These are phyloP conservation scores for Dilophus febrilis DNA, from an alignment of 2,888 invertebrate species.

Conservation along the genomic window DNA sequence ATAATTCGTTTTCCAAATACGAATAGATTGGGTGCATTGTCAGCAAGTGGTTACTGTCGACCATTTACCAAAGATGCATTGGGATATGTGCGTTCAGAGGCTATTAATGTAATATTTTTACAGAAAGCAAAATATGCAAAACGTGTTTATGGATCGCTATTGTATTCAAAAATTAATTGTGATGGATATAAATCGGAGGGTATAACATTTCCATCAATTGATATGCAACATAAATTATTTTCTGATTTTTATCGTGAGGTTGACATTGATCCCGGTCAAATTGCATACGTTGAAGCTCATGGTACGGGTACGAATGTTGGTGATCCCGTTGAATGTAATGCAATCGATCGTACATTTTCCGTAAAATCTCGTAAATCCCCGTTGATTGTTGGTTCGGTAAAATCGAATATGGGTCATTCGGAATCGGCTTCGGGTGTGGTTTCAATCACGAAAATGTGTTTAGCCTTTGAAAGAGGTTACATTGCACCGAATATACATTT, in stretches of 20 bases:
- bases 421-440: slow-evolving; percentile 76
- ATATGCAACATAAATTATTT: slow-evolving; percentile 41
- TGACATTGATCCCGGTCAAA: slow-evolving; percentile 44
- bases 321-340: slow-evolving; percentile 68
- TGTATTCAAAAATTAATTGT: slow-evolving; percentile 66
- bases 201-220: slow-evolving; percentile 48
- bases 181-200: slow-evolving; percentile 60
- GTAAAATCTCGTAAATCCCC: slow-evolving; percentile 56
- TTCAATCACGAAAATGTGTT: slow-evolving; percentile 61
- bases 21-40: slow-evolving; percentile 57
- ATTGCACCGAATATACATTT: slow-evolving; percentile 81
- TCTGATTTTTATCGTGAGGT: slow-evolving; percentile 51
- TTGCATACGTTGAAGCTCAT: slow-evolving; percentile 77
- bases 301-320: slow-evolving; percentile 70
- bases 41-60: slow-evolving; percentile 73
- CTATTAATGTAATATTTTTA: slow-evolving; percentile 48
- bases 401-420: slow-evolving; percentile 87
- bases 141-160: slow-evolving; percentile 47
- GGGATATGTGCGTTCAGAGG: slow-evolving; percentile 74
- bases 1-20: slow-evolving; percentile 5
- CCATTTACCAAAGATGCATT: slow-evolving; percentile 73
- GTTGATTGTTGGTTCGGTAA: slow-evolving; percentile 73
- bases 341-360: slow-evolving; percentile 66
- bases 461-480: slow-evolving; percentile 61
- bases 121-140: slow-evolving; percentile 53